These are phyloP conservation scores for Trichechus manatus DNA, from an alignment of 2,113 vertebrate species.

Conservation along the genomic window DNA sequence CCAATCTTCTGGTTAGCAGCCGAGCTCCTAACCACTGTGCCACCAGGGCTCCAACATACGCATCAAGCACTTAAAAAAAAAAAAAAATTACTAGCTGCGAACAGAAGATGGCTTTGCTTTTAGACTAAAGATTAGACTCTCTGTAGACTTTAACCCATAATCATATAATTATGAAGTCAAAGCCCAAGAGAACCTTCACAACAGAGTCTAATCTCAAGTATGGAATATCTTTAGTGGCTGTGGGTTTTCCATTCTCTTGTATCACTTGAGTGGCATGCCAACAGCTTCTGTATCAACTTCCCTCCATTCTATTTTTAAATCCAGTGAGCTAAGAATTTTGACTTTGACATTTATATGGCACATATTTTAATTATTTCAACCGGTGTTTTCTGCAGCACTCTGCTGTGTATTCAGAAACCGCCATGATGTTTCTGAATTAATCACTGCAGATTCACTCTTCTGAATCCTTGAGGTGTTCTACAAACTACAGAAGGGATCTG, in stretches of 20 bases:
- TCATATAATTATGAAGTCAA: not conserved
- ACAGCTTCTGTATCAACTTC: not conserved
- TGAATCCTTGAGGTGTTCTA: not conserved
- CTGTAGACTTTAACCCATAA: not conserved
- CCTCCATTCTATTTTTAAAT: slow-evolving; percentile 57
- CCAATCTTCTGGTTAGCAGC: no score
- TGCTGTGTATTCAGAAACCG: not conserved
- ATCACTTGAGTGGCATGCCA: not conserved
- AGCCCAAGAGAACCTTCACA: not conserved
- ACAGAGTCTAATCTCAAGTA: not conserved
- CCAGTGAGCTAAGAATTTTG: slow-evolving; percentile 1
- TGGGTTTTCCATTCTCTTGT: not conserved
- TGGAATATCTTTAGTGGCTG: not conserved
- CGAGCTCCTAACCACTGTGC: no score
- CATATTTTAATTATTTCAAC: not conserved
- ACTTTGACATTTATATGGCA: slow-evolving; percentile 12
- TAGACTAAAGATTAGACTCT: not conserved
- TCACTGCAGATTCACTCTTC: not conserved
- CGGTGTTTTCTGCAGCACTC: not conserved
- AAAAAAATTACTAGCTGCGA: not conserved
- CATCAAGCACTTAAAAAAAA: not conserved
- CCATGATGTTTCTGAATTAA: not conserved
- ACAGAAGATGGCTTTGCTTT: not conserved
- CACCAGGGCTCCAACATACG: not conserved
- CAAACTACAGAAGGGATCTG: not conserved